phyloP scores from a whole-genome alignment of 2,888 invertebrate genomes.

The Clistopyga incitator region DNA sequence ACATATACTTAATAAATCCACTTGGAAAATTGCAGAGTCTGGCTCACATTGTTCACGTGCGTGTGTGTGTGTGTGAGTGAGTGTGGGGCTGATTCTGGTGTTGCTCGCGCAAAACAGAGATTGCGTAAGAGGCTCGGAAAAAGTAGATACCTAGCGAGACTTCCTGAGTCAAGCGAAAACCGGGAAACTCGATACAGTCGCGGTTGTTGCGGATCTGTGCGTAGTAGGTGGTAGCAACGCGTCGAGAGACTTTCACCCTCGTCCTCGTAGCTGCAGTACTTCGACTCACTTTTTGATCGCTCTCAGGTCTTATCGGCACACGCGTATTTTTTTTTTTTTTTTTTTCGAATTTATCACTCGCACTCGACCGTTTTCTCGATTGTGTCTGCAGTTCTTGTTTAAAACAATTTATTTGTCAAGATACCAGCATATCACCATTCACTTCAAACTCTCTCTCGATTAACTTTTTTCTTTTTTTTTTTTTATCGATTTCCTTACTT shows the following conservation, averaged over 20 bases:
- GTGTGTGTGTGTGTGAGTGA: not conserved
- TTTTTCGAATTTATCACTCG: not conserved
- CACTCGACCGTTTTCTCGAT: not conserved
- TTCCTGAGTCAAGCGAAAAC: slow-evolving; percentile 67
- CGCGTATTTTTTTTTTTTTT: not conserved
- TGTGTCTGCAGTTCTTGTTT: not conserved
- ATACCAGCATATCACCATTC: not conserved
- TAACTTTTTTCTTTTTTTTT: not conserved
- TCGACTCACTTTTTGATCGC: slow-evolving; percentile 15
- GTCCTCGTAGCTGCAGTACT: slow-evolving; percentile 10
- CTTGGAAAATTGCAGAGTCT: not conserved
- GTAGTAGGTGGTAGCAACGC: slow-evolving; percentile 8
- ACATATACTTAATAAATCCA: slow-evolving; percentile 1
- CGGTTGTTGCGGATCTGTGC: slow-evolving; percentile 42
- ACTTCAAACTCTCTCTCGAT: not conserved
- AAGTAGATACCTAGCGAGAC: slow-evolving; percentile 44
- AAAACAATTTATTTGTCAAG: slow-evolving; percentile 1
- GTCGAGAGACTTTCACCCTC: slow-evolving; percentile 54
- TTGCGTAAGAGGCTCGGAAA: slow-evolving; percentile 38
- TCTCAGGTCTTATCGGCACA: not conserved
- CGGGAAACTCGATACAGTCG: slow-evolving; percentile 65
- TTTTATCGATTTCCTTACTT: not conserved
- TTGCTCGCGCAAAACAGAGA: not conserved
- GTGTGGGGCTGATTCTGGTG: not conserved
- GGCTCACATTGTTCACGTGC: not conserved